Conservation (phyloP, 1,140 invertebrate species). For the Cydia pomonella region DNA sequence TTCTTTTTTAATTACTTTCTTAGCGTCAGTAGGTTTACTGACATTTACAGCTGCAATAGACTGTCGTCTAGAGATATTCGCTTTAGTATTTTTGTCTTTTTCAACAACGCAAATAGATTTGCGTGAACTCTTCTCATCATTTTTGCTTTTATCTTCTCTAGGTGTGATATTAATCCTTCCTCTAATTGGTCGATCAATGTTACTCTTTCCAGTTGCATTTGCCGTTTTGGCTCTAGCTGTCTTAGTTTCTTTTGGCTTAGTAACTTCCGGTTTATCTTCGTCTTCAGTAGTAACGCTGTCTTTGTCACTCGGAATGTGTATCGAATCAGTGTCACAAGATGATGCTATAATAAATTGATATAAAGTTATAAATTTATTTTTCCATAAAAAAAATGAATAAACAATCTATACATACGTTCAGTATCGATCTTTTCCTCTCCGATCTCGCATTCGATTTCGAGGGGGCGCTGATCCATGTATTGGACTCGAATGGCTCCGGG, state of each 20-base stretch:
- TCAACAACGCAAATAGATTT: slow-evolving; percentile 24
- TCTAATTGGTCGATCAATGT: slow-evolving; percentile 1
- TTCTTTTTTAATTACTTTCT: slow-evolving; percentile 17
- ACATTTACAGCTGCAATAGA: slow-evolving; percentile 12
- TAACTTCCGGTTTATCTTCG: slow-evolving; percentile 13
- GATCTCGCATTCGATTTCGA: slow-evolving; percentile 59
- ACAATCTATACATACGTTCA: slow-evolving; percentile 43
- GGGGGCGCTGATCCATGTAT: slow-evolving; percentile 50
- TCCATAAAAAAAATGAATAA: background rate
- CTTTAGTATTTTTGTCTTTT: background rate
- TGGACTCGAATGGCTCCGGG: slow-evolving; percentile 57
- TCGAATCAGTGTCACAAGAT: slow-evolving; percentile 56
- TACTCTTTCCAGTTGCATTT: background rate
- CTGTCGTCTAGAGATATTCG: slow-evolving; percentile 6
- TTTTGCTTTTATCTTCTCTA: slow-evolving; percentile 16
- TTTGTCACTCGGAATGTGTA: slow-evolving; percentile 51
- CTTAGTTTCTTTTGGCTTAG: slow-evolving; percentile 33
- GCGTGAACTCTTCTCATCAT: slow-evolving; percentile 7
- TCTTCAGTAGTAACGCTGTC: slow-evolving; percentile 45
- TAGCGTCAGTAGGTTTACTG: background rate
- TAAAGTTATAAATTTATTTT: background rate
- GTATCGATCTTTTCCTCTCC: slow-evolving; percentile 59
- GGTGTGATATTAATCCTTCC: slow-evolving; percentile 12
- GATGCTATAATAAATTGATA: slow-evolving; percentile 49
- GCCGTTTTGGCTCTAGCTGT: slow-evolving; percentile 19